Base-by-base conservation (phyloP, 1,140 invertebrate species). In the Dreissena polymorpha region DNA sequence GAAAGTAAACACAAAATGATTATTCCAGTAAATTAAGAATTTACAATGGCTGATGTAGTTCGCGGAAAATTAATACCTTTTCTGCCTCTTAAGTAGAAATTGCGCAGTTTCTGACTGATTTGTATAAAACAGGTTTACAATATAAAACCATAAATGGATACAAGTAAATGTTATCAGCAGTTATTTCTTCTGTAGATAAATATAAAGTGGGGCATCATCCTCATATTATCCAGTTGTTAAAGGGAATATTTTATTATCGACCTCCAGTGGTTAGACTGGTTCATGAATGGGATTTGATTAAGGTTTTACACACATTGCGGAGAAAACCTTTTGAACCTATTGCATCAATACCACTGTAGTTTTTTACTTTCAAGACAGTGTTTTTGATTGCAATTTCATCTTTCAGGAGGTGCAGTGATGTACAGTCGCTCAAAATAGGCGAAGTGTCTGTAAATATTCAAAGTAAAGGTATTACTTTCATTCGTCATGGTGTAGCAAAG, bases 261-360 rank as follows among this genome's bases (percentile, higher is more conserved):
- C 70, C 79, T 14, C 65, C 72, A 64, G 23, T 18, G n/a, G n/a
- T 50, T 2, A 78, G 67, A 55, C 21, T 79, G 14, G 21, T 86
- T 25, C 82, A 84, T 14, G 84, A 86, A 53, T 85, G 84, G 72
- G 78, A 81, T 78, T 76, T 87, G 39, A 39, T 39, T 39, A 39
- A 39, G 69, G 67, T 80, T 49, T 72, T 81, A 14, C 51, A 21
- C 14, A 65, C 51, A 39, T 49, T 76, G 16, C 25, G 69, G 60
- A 76, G 81, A 16, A 39, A 68, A 0, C 81, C 83, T 39, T 86
- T 85, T 84, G 81, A 86, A 75, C 75, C 70, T 53, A 63, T 86
- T 64, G 49, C 23, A 55, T 55, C 64, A 23, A 67, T 65, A 70
- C 16, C 5, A 13, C 27, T 82, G 3, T 83, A 83, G 76, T 60